Conservation (phyloP, 2,113 vertebrate species). For the Hydropotes inermis region DNA sequence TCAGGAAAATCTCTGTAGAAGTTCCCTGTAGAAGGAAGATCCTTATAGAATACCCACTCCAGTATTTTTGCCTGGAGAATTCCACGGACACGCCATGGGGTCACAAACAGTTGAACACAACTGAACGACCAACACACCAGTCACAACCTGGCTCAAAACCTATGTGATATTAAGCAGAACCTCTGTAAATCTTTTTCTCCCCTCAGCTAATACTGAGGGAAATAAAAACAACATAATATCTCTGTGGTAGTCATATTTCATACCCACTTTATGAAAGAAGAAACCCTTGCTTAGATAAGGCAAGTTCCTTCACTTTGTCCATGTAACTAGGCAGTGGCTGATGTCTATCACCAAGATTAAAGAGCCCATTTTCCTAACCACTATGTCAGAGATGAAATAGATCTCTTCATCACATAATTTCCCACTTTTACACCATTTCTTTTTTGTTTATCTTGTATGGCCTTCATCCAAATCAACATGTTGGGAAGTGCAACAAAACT, state of each 20-base stretch:
- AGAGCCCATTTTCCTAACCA: neutral
- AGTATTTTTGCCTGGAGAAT: neutral
- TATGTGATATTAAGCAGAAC: neutral
- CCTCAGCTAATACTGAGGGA: neutral
- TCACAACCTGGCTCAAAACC: neutral
- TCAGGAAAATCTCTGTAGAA: neutral
- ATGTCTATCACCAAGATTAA: neutral
- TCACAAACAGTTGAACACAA: neutral
- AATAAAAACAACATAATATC: neutral
- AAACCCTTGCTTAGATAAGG: neutral
- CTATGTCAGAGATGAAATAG: neutral
- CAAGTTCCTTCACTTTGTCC: neutral
- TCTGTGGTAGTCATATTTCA: neutral
- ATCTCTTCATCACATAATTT: neutral
- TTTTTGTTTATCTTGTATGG: neutral
- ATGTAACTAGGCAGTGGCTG: neutral
- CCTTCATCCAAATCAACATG: neutral
- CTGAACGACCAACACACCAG: neutral
- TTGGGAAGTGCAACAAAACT: neutral
- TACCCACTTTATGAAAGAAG: neutral
- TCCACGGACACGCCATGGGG: neutral
- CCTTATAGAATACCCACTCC: neutral
- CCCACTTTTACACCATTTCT: neutral
- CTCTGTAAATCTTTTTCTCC: neutral
- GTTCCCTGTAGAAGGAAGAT: neutral